Evolutionary conservation across 2,888 invertebrate genomes (phyloP).

Genomic region (Drosophila borborema): DNA sequence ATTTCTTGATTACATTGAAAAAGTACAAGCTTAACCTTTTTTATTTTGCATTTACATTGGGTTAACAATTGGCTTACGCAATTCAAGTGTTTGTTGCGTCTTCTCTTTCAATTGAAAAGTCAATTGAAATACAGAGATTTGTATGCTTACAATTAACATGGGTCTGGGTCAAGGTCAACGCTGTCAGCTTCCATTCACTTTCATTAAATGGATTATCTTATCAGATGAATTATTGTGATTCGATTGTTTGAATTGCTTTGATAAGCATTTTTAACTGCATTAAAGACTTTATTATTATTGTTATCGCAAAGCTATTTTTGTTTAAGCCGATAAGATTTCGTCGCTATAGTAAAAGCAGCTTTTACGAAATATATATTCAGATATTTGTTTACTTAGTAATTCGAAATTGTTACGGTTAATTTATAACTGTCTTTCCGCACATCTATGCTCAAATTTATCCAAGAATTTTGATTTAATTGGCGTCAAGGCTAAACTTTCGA

Average conservation of each 20-base stretch:
- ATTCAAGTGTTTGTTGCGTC: constrained; percentile 3
- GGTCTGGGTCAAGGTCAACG: constrained; percentile 28
- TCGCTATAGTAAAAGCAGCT: too few species aligned
- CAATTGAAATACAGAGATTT: constrained; percentile 38
- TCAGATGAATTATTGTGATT: constrained; percentile 20
- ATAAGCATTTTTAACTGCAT: constrained; percentile 26
- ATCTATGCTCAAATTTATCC: background rate
- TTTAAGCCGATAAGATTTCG: background rate
- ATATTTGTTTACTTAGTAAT: background rate
- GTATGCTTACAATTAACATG: constrained; percentile 8
- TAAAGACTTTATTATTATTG: constrained; percentile 13
- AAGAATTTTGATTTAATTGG: background rate
- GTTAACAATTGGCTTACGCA: constrained; percentile 24
- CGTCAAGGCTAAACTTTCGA: background rate
- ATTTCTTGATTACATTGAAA: background rate
- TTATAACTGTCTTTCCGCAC: background rate
- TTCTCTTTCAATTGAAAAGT: constrained; percentile 30
- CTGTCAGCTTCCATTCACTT: constrained; percentile 32
- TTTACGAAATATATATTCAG: background rate
- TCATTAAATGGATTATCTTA: constrained; percentile 25
- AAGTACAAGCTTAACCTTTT: background rate
- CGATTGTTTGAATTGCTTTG: constrained; percentile 9
- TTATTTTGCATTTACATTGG: constrained; percentile 7
- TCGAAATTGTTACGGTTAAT: background rate
- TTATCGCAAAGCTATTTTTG: constrained; percentile 33